Evolutionary conservation across 2,888 invertebrate species (phyloP).

Genomic region (Latrodectus hesperus): DNA sequence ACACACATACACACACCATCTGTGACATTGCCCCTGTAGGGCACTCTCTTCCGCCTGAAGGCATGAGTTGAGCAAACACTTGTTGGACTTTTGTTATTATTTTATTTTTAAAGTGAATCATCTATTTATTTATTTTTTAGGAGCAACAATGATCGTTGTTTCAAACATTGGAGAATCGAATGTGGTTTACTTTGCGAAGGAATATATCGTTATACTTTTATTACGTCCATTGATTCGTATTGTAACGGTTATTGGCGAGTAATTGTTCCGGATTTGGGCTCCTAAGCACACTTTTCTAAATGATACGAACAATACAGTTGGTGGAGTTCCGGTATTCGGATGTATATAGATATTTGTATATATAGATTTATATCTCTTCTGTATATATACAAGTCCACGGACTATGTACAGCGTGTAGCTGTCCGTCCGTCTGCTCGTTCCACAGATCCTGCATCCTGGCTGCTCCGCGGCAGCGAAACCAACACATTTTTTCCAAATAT

Average conservation of each 20-base stretch:
- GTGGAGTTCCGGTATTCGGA: slow-evolving; percentile 34
- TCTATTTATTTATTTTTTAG: slow-evolving; percentile 2
- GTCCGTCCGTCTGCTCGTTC: slow-evolving; percentile 64
- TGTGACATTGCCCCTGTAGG: neutral
- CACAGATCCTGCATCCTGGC: slow-evolving; percentile 47
- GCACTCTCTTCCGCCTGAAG: neutral
- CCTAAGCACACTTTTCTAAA: slow-evolving; percentile 66
- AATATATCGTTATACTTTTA: slow-evolving; percentile 21
- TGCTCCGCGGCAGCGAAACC: slow-evolving; percentile 61
- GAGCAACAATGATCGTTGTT: slow-evolving; percentile 32
- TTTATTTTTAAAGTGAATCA: neutral
- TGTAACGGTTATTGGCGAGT: slow-evolving; percentile 47
- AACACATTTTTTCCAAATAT: slow-evolving; percentile 19
- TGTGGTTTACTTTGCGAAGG: slow-evolving; percentile 40
- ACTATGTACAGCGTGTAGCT: slow-evolving; percentile 57
- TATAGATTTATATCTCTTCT: slow-evolving; percentile 59
- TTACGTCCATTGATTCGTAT: slow-evolving; percentile 9
- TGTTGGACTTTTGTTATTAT: slow-evolving; percentile 22
- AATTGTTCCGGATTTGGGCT: slow-evolving; percentile 55
- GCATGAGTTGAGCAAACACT: slow-evolving; percentile 45
- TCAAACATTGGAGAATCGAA: slow-evolving; percentile 28
- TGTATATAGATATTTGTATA: slow-evolving; percentile 57
- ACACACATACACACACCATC: neutral
- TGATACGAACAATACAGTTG: slow-evolving; percentile 59
- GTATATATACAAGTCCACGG: slow-evolving; percentile 58